Percentiles rank a stretch among this genome's conserved stretches.
Conservation (phyloP, 2,888 invertebrate species). For the Clusia tigrina region DNA sequence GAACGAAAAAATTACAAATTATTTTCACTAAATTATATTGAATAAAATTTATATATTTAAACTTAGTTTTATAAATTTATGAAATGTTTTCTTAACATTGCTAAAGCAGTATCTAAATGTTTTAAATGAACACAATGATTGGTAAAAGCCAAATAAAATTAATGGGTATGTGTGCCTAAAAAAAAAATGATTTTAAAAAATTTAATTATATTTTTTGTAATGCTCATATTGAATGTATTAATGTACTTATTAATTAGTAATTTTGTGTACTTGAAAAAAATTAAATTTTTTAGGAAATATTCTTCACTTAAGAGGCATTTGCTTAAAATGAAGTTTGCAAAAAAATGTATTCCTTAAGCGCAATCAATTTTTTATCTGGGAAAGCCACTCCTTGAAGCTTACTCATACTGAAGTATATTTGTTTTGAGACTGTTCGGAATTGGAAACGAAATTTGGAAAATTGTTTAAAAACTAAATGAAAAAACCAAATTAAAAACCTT, state of each 20-base stretch:
- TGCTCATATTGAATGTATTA: constrained; percentile 31
- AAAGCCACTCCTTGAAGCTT: constrained; percentile 9
- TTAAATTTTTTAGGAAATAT: too few relatives aligned
- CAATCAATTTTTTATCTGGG: constrained; percentile 26
- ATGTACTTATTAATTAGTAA: constrained; percentile 3
- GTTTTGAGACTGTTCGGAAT: constrained; percentile 42
- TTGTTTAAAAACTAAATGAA: constrained; percentile 11
- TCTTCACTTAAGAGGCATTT: constrained; percentile 42
- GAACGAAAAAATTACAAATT: not conserved
- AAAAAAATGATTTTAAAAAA: constrained; percentile 7
- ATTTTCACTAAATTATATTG: not conserved
- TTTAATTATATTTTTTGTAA: constrained; percentile 24
- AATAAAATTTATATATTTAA: not conserved
- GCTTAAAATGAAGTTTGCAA: not conserved
- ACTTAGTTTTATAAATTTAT: not conserved
- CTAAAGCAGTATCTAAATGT: constrained; percentile 3
- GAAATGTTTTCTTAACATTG: constrained; percentile 2
- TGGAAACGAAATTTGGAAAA: constrained; percentile 35
- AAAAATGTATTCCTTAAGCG: constrained; percentile 11
- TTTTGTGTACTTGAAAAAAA: constrained; percentile 38
- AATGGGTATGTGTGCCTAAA: not conserved
- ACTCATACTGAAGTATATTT: constrained; percentile 22
- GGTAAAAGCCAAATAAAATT: not conserved
- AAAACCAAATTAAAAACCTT: constrained; percentile 11
- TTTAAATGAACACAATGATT: not conserved